Evolutionary conservation across 2,113 vertebrate genomes (phyloP).

Genomic region (Trochalopteron elliotii): DNA sequence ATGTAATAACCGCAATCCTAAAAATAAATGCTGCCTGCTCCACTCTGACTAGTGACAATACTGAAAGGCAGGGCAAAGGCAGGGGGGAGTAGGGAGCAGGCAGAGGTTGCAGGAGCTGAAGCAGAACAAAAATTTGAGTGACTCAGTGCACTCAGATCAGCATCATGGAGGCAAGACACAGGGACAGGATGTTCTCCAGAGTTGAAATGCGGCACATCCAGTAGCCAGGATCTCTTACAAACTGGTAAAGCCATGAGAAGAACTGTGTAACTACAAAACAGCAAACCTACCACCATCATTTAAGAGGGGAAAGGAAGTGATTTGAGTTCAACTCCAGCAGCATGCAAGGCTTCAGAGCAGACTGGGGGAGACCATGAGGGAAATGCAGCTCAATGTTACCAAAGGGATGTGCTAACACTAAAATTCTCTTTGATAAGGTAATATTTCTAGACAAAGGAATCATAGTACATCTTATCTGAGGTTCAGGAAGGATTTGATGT

Average conservation of each 20-base stretch:
- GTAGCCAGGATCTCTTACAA: not conserved
- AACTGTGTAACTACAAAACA: not conserved
- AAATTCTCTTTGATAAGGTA: not conserved
- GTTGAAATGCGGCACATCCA: not conserved
- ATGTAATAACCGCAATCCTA: conserved; percentile 24
- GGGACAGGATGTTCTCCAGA: not conserved
- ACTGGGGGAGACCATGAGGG: not conserved
- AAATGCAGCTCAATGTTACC: not conserved
- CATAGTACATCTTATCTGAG: conserved; percentile 22
- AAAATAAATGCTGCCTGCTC: conserved; percentile 45
- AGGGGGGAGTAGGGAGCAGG: not conserved
- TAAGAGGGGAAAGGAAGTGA: not conserved
- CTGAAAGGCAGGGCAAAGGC: not conserved
- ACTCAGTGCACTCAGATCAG: not conserved
- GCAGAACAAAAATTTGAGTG: not conserved
- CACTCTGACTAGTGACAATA: not conserved
- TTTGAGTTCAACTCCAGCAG: not conserved
- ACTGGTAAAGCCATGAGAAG: not conserved
- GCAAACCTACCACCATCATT: not conserved
- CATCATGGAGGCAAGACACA: not conserved
- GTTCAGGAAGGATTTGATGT: not conserved
- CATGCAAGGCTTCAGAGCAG: not conserved
- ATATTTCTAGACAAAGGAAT: not conserved
- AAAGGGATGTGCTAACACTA: not conserved
- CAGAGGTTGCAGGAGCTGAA: not conserved